These are phyloP conservation scores for Pogonognathellus flavescens DNA, from an alignment of 1,140 invertebrate genomes.

Conservation along the genomic window DNA sequence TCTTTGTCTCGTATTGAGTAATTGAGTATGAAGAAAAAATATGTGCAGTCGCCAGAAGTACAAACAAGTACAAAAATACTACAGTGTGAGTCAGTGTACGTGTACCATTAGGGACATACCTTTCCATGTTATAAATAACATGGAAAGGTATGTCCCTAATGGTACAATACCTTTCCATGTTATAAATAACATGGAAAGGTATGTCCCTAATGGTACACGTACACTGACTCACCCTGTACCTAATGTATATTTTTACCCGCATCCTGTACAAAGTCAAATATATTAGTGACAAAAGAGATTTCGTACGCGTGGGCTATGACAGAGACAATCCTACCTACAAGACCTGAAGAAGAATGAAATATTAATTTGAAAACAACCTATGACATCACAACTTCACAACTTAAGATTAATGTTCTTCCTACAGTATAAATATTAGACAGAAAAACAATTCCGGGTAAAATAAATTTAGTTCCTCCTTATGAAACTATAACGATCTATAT, in stretches of 20 bases:
- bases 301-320: slow-evolving; percentile 8
- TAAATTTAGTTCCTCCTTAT: neutral
- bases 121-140: too few relatives aligned
- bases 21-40: too few relatives aligned
- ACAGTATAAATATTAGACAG: slow-evolving; percentile 15
- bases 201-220: slow-evolving; percentile 2
- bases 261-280: too few relatives aligned
- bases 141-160: too few relatives aligned
- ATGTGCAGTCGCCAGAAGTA: neutral
- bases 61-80: neutral
- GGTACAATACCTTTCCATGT: too few relatives aligned
- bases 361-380: slow-evolving; percentile 9
- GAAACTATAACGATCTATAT: neutral
- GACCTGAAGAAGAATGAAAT: slow-evolving; percentile 9
- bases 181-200: too few relatives aligned
- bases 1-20: too few relatives aligned
- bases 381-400: neutral
- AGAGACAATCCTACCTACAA: slow-evolving; percentile 2
- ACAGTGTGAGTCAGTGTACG: neutral
- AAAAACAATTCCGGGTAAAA: neutral
- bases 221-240: neutral
- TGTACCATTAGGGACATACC: too few relatives aligned
- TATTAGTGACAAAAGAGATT: neutral
- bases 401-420: neutral
- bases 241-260: too few relatives aligned